Evolutionary conservation across 2,888 invertebrate genomes (phyloP).

Genomic region (Drosophila buzzatii): DNA sequence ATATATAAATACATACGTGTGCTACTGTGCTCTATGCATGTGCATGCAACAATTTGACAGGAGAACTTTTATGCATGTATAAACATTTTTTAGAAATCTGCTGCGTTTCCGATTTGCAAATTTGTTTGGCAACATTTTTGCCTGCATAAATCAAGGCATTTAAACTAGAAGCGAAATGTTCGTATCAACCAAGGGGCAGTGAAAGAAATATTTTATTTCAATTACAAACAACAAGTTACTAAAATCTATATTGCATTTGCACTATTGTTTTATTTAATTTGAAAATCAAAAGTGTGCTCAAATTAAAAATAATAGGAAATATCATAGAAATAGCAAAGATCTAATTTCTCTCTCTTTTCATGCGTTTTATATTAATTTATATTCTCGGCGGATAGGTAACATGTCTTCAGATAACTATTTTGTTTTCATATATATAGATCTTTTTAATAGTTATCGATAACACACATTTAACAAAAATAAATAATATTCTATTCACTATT

Average conservation of each 20-base stretch:
- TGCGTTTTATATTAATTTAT: no score
- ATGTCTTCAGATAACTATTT: not conserved
- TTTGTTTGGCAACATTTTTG: conserved; percentile 25
- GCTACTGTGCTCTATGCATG: not conserved
- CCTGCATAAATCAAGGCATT: conserved; percentile 39
- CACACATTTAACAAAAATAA: not conserved
- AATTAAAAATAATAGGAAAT: not conserved
- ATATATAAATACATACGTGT: not conserved
- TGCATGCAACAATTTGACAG: conserved; percentile 30
- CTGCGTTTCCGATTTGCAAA: conserved; percentile 27
- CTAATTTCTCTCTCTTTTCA: no score
- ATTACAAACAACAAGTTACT: not conserved
- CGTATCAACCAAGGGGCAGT: not conserved
- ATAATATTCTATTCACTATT: not conserved
- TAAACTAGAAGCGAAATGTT: conserved; percentile 15
- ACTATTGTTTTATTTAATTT: not conserved
- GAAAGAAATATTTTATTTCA: conserved; percentile 15
- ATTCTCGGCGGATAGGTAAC: no score
- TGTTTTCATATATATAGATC: no score
- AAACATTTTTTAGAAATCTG: conserved; percentile 37
- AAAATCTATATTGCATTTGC: not conserved
- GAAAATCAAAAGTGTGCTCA: not conserved
- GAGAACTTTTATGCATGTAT: conserved; percentile 49
- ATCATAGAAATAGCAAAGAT: no score
- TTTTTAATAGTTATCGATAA: no score